Conservation (phyloP, 2,888 invertebrate genomes). For the Conus canariensis region DNA sequence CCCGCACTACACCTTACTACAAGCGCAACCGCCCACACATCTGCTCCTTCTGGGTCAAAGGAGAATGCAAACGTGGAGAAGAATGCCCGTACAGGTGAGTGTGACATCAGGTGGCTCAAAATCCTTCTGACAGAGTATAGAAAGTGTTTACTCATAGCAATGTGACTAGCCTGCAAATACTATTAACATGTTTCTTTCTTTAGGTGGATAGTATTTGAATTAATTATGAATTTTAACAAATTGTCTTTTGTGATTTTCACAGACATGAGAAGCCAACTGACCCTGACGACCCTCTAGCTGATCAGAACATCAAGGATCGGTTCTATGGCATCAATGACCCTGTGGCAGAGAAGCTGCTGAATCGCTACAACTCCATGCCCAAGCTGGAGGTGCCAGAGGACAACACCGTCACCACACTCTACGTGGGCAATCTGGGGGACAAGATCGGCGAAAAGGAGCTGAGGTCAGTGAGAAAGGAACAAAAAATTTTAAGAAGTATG, state of each 20-base stretch:
- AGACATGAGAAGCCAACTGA: constrained; percentile 97
- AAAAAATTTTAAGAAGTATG: not conserved
- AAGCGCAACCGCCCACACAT: constrained; percentile 96
- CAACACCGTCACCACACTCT: constrained; percentile 95
- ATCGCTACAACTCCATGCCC: constrained; percentile 94
- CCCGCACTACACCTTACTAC: constrained; percentile 95
- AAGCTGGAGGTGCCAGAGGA: constrained; percentile 97
- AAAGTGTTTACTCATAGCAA: not conserved
- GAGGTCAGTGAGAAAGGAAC: constrained; percentile 77
- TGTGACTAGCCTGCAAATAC: too few species aligned
- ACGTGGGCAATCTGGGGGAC: constrained; percentile 96
- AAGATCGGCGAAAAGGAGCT: constrained; percentile 92
- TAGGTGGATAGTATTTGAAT: too few species aligned
- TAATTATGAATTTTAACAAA: too few species aligned
- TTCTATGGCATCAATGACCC: constrained; percentile 98
- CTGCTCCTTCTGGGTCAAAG: constrained; percentile 99
- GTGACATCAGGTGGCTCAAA: too few species aligned
- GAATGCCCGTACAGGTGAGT: constrained; percentile 91
- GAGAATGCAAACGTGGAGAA: constrained; percentile 96
- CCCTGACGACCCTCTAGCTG: constrained; percentile 96
- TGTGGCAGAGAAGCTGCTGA: constrained; percentile 95
- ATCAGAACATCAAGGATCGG: constrained; percentile 91
- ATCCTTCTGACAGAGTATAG: not conserved
- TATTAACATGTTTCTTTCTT: too few species aligned
- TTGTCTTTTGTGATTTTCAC: constrained; percentile 27